A percentile compares a stretch with the other conserved stretches of the same genome.
Conservation (phyloP, 1,140 invertebrate genomes). For the Micrasema minimum region DNA sequence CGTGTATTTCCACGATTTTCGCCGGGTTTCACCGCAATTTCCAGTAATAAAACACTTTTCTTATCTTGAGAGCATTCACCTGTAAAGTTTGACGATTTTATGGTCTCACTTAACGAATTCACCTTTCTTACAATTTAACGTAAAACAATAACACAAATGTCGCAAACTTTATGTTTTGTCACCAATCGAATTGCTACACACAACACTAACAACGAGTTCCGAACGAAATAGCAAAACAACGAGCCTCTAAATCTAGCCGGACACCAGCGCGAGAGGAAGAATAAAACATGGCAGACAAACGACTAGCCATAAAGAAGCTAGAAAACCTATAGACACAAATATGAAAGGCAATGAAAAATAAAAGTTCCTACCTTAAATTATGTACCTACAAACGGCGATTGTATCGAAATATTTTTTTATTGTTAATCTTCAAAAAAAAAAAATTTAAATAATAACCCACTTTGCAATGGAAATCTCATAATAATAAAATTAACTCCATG, state of each 20-base stretch:
- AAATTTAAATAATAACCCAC: too few relatives aligned
- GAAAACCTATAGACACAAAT: too few relatives aligned
- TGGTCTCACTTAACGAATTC: constrained; percentile 45
- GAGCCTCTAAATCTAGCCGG: constrained; percentile 41
- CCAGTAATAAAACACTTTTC: constrained; percentile 40
- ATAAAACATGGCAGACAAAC: constrained; percentile 67
- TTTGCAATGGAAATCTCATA: too few relatives aligned
- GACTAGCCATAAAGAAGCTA: too few relatives aligned
- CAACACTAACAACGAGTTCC: constrained; percentile 35
- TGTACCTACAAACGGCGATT: too few relatives aligned
- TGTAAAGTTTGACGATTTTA: constrained; percentile 50
- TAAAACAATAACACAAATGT: constrained; percentile 37
- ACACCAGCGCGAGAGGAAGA: constrained; percentile 64
- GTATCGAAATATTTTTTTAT: too few relatives aligned
- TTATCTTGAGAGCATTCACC: constrained; percentile 49
- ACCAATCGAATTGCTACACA: constrained; percentile 31
- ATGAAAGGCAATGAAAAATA: neutral
- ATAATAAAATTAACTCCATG: too few relatives aligned
- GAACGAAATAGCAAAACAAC: constrained; percentile 43
- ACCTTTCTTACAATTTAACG: constrained; percentile 31
- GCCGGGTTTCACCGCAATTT: constrained; percentile 50
- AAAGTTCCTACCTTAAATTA: neutral
- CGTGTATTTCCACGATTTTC: constrained; percentile 54
- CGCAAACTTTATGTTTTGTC: constrained; percentile 32
- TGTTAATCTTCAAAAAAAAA: too few relatives aligned